Conservation (phyloP, 2,888 invertebrate species). For the Dicranocentrus wangi region DNA sequence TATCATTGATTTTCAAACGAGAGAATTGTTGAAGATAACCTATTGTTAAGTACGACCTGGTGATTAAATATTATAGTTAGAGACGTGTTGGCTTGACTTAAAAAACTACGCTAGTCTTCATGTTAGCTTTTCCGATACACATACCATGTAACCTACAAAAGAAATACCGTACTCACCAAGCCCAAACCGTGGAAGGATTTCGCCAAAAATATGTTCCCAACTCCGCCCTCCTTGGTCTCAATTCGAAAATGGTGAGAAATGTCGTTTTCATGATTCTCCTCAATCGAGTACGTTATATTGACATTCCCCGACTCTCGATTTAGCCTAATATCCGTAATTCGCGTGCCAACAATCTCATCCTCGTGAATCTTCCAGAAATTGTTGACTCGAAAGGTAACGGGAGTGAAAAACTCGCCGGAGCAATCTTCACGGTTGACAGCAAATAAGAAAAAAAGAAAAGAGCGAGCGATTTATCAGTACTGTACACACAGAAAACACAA, state of each 20-base stretch:
- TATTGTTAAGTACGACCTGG: too few species aligned
- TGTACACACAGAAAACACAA: too few species aligned
- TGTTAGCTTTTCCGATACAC: too few species aligned
- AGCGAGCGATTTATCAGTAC: too few species aligned
- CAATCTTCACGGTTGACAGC: conserved; percentile 26
- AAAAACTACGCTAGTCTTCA: too few species aligned
- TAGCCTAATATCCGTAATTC: conserved; percentile 74
- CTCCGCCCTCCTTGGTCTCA: conserved; percentile 35
- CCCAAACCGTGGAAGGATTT: conserved; percentile 55
- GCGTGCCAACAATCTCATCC: conserved; percentile 83
- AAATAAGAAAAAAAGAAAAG: conserved; percentile 3
- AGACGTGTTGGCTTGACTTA: too few species aligned
- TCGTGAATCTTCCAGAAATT: conserved; percentile 82
- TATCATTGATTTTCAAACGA: too few species aligned
- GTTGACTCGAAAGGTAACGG: conserved; percentile 32
- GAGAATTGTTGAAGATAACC: too few species aligned
- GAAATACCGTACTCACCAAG: conserved; percentile 45
- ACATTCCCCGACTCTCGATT: conserved; percentile 74
- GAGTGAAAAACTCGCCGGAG: conserved; percentile 41
- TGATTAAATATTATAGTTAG: too few species aligned
- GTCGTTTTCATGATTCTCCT: not conserved
- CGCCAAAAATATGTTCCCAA: conserved; percentile 34
- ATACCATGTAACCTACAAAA: too few species aligned
- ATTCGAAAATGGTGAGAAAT: conserved; percentile 50
- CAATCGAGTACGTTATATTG: conserved; percentile 27